Base-by-base conservation (phyloP, 2,888 invertebrate genomes). In the Labia minor region DNA sequence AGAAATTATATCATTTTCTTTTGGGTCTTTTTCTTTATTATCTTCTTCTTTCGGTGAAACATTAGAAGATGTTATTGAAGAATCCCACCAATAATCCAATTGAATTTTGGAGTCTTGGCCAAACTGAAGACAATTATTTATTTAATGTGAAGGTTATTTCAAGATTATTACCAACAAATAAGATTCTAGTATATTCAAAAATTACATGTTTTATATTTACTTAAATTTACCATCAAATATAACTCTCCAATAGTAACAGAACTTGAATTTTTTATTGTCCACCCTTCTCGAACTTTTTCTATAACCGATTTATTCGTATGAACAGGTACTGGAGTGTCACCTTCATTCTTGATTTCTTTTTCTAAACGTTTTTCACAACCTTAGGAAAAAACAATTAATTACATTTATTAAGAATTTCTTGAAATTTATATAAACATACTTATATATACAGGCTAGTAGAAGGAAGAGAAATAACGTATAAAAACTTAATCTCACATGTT, bases 171-270 rank as follows among this genome's bases (percentile, higher is more conserved):
- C n/a, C n/a, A n/a, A n/a, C n/a, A n/a, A n/a, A n/a, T n/a, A n/a
- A n/a, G n/a, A n/a, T n/a, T n/a, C n/a, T n/a, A n/a, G n/a, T n/a
- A n/a, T n/a, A n/a, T n/a, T n/a, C n/a, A n/a, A n/a, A n/a, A n/a
- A n/a, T n/a, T n/a, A n/a, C n/a, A n/a, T n/a, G n/a, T n/a, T n/a
- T n/a, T n/a, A n/a, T n/a, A n/a, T 26, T 26, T 49, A n/a, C 16
- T 64, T 66, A 21, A 18, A 68, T 79, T 80, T 74, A 91, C 89
- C 86, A 95, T 92, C 64, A 95, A 81, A 78, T 93, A 95, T 67
- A 95, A 78, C 78, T 96, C 95, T 0, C 95, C 95, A 26, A 96
- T 82, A 2, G 92, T 92, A 61, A 95, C 82, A 33, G 89, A 87
- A 6, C 88, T 89, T 0, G 88, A 86, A 74, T 88, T 88, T 16